phyloP scores from a whole-genome alignment of 2,888 invertebrate species.

The Lymantria dispar region DNA sequence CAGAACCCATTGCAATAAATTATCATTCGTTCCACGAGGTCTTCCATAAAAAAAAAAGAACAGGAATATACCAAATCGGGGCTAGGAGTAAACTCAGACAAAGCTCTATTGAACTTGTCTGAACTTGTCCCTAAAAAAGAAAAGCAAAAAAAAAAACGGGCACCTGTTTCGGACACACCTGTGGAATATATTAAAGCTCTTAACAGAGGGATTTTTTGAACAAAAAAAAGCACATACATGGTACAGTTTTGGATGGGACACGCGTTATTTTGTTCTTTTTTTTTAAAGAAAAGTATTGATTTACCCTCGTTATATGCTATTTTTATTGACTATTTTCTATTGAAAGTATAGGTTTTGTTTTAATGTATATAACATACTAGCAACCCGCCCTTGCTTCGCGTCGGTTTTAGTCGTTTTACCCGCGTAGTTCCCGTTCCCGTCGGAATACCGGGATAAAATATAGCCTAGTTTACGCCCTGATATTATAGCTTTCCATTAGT shows the following conservation, averaged over 20 bases:
- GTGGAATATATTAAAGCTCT: slow-evolving; percentile 59
- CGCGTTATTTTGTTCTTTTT: slow-evolving; percentile 11
- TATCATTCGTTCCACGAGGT: slow-evolving; percentile 53
- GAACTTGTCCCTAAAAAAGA: slow-evolving; percentile 51
- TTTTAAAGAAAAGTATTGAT: slow-evolving; percentile 32
- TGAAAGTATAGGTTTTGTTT: slow-evolving; percentile 25
- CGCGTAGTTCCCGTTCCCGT: too few relatives aligned
- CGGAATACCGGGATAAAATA: too few relatives aligned
- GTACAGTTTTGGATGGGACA: slow-evolving; percentile 36
- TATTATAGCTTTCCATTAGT: too few relatives aligned
- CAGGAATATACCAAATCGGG: slow-evolving; percentile 55
- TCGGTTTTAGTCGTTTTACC: too few relatives aligned
- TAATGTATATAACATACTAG: too few relatives aligned
- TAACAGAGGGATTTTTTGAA: slow-evolving; percentile 22
- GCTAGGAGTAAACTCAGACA: slow-evolving; percentile 58
- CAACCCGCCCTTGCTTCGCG: too few relatives aligned
- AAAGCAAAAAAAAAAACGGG: slow-evolving; percentile 33
- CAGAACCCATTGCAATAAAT: slow-evolving; percentile 59
- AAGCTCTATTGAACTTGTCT: slow-evolving; percentile 70
- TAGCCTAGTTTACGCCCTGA: too few relatives aligned
- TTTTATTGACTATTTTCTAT: slow-evolving; percentile 33
- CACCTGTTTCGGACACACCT: slow-evolving; percentile 73
- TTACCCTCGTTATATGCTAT: slow-evolving; percentile 32
- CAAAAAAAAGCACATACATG: slow-evolving; percentile 23
- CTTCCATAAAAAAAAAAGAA: slow-evolving; percentile 31